Evolutionary conservation across 2,113 vertebrate species (phyloP), one percentile per base, ranked within the genome.

Genomic region (Hemichromis elongatus): DNA sequence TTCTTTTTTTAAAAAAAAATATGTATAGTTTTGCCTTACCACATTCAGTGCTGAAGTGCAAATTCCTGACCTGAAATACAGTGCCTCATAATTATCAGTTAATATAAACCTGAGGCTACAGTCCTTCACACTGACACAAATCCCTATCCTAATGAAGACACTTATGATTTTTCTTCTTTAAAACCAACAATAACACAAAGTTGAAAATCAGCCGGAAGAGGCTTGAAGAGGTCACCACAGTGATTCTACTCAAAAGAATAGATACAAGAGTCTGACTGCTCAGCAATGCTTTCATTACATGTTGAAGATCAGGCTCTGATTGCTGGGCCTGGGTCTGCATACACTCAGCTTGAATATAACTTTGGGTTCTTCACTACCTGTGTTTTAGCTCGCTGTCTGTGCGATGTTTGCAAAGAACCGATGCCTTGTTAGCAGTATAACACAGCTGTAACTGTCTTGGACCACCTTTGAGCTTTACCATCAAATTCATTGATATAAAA

Each of bases 321-420:
- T 70, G 63, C 63, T 70, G 63, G 37, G 21, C 33, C 40, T 42
- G 37, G 0, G 37, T 70, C 3, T 45, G 37, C 21, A 10, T 42
- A 0, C 21, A 26, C 63, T 26, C 63, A 68, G 63, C 5, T 68
- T 68, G n/a, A 68, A 68, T 13, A 70, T 26, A 42, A 45, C 37
- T 70, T 24, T 70, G 66, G 66, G 37, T 70, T 70, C 37, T 10
- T 45, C 0, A 10, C 42, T 16, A 35, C 0, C 35, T 18, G 18
- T 63, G 1, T 37, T 5, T 68, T 45, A 70, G 37, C 21, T n/a
- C 26, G 63, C 21, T 24, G 7, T 68, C 63, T 42, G 63, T 0
- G 8, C 21, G 63, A 26, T 45, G 63, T 26, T 45, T 70, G 24
- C 13, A 0, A 70, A 70, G 21, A 70, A 42, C n/a, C n/a, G 0